phyloP scores from a whole-genome alignment of 2,888 invertebrate genomes.

The Meteorus cinctellus region DNA sequence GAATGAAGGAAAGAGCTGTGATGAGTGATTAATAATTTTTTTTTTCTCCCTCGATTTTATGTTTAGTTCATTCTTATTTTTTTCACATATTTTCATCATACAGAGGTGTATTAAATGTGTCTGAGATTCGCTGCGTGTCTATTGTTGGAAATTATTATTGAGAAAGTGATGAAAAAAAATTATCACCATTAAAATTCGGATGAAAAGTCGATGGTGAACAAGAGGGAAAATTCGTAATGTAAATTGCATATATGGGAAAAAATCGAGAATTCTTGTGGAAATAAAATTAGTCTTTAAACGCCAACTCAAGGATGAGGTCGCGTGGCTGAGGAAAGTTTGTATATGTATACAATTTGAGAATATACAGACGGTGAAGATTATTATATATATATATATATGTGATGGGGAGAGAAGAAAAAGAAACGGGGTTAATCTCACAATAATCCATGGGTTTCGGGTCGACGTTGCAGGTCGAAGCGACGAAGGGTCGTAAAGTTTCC shows the following conservation, averaged over 20 bases:
- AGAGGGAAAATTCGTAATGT: too few relatives aligned
- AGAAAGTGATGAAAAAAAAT: too few relatives aligned
- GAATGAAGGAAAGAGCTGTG: conserved; percentile 12
- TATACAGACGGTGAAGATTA: neutral
- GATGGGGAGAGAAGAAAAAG: conserved; percentile 53
- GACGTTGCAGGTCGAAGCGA: conserved; percentile 20
- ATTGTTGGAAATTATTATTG: too few relatives aligned
- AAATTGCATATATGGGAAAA: neutral
- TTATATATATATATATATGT: neutral
- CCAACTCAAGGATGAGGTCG: conserved; percentile 22
- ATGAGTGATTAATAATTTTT: conserved; percentile 7
- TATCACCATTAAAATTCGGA: too few relatives aligned
- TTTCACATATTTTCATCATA: neutral
- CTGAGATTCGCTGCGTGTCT: too few relatives aligned
- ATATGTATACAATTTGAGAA: neutral
- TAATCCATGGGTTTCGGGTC: conserved; percentile 55
- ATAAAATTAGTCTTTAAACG: neutral
- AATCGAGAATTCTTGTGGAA: neutral
- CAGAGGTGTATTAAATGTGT: too few relatives aligned
- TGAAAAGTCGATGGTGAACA: too few relatives aligned
- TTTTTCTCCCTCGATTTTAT: neutral
- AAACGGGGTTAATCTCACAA: conserved; percentile 63
- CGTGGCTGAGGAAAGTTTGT: conserved; percentile 24
- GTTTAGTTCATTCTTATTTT: neutral
- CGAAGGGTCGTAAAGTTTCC: conserved; percentile 48